These are phyloP conservation scores for Panurus biarmicus DNA, from an alignment of 2,113 vertebrate species.

Conservation along the genomic window DNA sequence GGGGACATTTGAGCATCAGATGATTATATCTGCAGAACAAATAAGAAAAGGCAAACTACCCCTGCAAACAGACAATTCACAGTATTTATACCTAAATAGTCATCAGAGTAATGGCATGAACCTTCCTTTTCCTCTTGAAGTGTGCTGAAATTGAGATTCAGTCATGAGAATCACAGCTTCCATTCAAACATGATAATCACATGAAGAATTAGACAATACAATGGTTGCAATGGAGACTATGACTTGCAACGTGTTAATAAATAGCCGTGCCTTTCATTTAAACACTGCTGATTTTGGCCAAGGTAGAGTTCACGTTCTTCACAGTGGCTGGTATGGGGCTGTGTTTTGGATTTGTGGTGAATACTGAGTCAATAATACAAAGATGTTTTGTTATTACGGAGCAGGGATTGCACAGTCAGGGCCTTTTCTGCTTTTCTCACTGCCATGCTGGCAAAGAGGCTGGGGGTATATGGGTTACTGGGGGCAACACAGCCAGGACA, in stretches of 20 bases:
- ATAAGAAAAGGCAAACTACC: not conserved
- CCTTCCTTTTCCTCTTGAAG: not conserved
- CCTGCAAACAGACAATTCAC: not conserved
- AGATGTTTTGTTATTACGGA: not conserved
- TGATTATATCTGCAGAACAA: not conserved
- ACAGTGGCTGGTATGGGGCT: too few relatives aligned
- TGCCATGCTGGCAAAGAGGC: not conserved
- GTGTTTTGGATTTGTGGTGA: not conserved
- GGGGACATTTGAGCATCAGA: not conserved
- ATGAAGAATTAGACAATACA: not conserved
- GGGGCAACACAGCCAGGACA: not conserved
- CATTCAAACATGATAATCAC: not conserved
- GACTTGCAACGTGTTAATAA: not conserved
- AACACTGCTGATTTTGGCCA: not conserved
- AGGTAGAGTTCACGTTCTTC: not conserved
- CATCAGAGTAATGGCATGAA: not conserved
- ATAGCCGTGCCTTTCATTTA: not conserved
- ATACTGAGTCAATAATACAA: not conserved
- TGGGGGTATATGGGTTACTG: fast-evolving
- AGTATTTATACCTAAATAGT: not conserved
- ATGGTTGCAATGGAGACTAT: not conserved
- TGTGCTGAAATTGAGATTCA: not conserved
- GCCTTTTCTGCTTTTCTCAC: not conserved
- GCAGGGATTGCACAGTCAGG: not conserved
- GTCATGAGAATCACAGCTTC: not conserved